These are phyloP conservation scores for Venusia cambrica DNA, from an alignment of 2,888 invertebrate genomes.

Conservation along the genomic window DNA sequence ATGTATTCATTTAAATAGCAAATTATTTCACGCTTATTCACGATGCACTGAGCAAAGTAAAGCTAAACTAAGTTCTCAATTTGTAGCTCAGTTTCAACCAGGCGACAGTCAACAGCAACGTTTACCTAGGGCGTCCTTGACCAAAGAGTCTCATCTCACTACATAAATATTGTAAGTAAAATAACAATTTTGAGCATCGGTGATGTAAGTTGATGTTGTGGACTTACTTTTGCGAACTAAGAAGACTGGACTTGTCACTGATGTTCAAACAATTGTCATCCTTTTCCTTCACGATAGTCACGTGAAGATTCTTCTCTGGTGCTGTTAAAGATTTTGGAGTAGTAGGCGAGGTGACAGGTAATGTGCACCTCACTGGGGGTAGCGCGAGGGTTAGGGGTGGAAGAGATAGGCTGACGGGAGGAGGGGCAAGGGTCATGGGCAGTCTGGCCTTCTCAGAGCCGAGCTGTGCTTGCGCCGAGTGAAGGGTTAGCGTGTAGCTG, in stretches of 20 bases:
- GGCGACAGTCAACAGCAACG: too few species aligned
- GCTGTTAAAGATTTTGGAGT: slow-evolving; percentile 62
- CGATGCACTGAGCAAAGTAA: too few species aligned
- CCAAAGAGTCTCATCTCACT: too few species aligned
- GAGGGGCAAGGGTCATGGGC: slow-evolving; percentile 46
- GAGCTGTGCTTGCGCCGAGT: slow-evolving; percentile 63
- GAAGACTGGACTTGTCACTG: slow-evolving; percentile 70
- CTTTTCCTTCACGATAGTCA: slow-evolving; percentile 64
- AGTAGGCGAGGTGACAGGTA: slow-evolving; percentile 58
- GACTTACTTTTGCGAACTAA: slow-evolving; percentile 75
- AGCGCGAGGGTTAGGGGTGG: slow-evolving; percentile 49
- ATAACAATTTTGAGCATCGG: too few species aligned
- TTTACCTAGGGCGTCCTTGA: too few species aligned
- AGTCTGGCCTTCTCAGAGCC: slow-evolving; percentile 68
- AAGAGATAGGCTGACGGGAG: slow-evolving; percentile 48
- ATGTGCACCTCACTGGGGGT: slow-evolving; percentile 50
- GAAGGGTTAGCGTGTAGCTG: slow-evolving; percentile 74
- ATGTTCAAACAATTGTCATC: slow-evolving; percentile 68
- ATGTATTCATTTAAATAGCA: too few species aligned
- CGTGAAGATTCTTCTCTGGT: slow-evolving; percentile 68
- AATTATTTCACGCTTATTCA: not conserved
- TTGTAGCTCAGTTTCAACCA: too few species aligned
- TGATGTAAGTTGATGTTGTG: too few species aligned
- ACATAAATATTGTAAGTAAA: too few species aligned
- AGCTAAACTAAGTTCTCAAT: too few species aligned